Evolutionary conservation across 2,113 vertebrate genomes (phyloP).

Genomic region (Cheilinus undulatus): DNA sequence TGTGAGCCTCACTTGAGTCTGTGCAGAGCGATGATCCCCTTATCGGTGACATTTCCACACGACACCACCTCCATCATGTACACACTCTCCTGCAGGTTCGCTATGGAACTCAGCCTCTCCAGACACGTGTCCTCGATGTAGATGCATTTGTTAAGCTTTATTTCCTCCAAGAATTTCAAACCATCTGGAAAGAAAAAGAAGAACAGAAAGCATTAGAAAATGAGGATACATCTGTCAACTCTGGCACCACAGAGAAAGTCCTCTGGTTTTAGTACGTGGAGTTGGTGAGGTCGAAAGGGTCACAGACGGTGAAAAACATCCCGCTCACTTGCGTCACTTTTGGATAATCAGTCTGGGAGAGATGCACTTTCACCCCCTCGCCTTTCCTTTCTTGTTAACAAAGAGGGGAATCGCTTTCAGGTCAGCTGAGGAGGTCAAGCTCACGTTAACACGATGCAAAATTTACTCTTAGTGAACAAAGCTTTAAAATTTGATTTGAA

Average conservation of each 20-base stretch:
- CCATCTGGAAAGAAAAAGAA: constrained; percentile 83
- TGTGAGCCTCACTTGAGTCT: constrained; percentile 83
- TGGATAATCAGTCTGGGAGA: constrained; percentile 42
- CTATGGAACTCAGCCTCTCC: constrained; percentile 87
- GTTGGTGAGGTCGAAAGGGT: background rate
- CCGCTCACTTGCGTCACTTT: constrained; percentile 66
- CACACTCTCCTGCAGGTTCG: constrained; percentile 88
- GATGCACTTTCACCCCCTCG: constrained; percentile 60
- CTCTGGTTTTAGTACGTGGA: too few relatives aligned
- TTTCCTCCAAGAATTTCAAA: constrained; percentile 89
- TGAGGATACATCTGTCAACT: background rate
- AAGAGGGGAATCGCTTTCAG: constrained; percentile 55
- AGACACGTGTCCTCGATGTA: constrained; percentile 94
- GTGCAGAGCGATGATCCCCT: constrained; percentile 88
- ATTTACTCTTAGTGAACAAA: constrained; percentile 47
- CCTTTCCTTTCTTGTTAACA: constrained; percentile 56
- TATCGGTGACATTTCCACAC: constrained; percentile 94
- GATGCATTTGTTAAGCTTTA: constrained; percentile 90
- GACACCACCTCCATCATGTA: constrained; percentile 89
- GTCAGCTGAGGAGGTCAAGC: constrained; percentile 33
- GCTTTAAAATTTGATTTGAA: constrained; percentile 50
- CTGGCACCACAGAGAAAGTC: background rate
- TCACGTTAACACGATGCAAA: constrained; percentile 39
- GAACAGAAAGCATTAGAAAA: background rate
- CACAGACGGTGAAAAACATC: constrained; percentile 64